phyloP scores from a whole-genome alignment of 2,797 vertebrate species.

The Siniperca undulata region DNA sequence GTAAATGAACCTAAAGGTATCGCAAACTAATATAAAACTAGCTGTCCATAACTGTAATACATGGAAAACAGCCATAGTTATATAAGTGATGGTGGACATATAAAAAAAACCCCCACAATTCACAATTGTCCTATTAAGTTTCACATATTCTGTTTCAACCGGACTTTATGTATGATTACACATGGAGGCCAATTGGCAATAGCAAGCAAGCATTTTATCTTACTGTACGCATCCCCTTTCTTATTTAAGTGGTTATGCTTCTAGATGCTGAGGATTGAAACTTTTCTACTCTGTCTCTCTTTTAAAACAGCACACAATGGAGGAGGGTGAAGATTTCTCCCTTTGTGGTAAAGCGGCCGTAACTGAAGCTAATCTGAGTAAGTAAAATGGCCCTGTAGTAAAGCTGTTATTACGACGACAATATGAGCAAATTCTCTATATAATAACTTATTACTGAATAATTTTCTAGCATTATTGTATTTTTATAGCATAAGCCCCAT shows the following conservation, averaged over 20 bases:
- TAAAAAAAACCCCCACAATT: neutral
- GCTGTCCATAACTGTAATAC: neutral
- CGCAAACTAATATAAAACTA: neutral
- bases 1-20: neutral
- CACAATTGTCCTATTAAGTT: neutral
- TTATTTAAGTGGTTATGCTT: neutral
- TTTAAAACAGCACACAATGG: conserved; percentile 64
- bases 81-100: neutral
- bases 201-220: neutral
- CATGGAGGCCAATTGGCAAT: neutral
- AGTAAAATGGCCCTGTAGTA: neutral
- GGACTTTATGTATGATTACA: no score
- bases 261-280: neutral
- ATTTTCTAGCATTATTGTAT: neutral
- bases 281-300: conserved; percentile 13
- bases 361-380: conserved; percentile 74
- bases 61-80: neutral
- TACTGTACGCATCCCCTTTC: neutral
- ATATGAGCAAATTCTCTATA: neutral
- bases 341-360: conserved; percentile 65
- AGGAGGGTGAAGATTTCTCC: conserved; percentile 60
- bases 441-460: neutral
- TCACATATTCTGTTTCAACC: neutral
- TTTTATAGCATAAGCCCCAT: neutral
- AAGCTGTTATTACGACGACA: neutral